A percentile compares a stretch with the other conserved stretches of the same genome.
Evolutionary conservation across 2,797 vertebrate genomes (phyloP).

Genomic region (Malacoraja senta): DNA sequence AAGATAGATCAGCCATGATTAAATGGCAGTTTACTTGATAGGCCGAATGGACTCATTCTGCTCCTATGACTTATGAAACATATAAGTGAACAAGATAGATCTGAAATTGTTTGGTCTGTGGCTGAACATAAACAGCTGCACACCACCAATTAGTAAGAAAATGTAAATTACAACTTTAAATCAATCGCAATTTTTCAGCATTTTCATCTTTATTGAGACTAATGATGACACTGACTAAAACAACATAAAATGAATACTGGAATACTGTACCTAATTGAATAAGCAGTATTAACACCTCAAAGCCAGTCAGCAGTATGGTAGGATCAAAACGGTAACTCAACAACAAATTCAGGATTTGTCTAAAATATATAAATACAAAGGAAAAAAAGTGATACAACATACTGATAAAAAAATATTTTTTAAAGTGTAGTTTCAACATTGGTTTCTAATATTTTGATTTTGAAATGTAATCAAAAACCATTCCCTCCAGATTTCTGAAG

Average conservation of each 20-base stretch:
- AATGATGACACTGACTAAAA: too few relatives aligned
- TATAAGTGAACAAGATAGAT: background rate
- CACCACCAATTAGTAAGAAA: background rate
- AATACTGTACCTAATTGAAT: conserved; percentile 73
- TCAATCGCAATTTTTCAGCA: too few relatives aligned
- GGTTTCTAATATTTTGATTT: background rate
- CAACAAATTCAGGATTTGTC: conserved; percentile 79
- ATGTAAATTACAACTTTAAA: too few relatives aligned
- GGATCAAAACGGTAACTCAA: conserved; percentile 60
- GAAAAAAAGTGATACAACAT: conserved; percentile 28
- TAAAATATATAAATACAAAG: conserved; percentile 47
- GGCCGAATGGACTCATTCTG: too few relatives aligned
- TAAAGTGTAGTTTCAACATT: background rate
- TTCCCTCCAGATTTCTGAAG: background rate
- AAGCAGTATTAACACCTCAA: conserved; percentile 77
- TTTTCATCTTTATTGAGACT: too few relatives aligned
- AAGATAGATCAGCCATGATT: too few relatives aligned
- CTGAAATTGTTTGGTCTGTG: background rate
- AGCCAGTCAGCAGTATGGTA: conserved; percentile 62
- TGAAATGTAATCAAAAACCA: background rate
- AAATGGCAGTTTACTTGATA: too few relatives aligned
- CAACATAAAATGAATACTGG: background rate
- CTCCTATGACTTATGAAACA: too few relatives aligned
- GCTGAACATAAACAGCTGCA: background rate
- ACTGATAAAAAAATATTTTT: background rate